Percentiles rank a stretch among this genome's conserved stretches.
Conservation (phyloP, 2,797 vertebrate genomes). For the Mormyrops attenuatus region DNA sequence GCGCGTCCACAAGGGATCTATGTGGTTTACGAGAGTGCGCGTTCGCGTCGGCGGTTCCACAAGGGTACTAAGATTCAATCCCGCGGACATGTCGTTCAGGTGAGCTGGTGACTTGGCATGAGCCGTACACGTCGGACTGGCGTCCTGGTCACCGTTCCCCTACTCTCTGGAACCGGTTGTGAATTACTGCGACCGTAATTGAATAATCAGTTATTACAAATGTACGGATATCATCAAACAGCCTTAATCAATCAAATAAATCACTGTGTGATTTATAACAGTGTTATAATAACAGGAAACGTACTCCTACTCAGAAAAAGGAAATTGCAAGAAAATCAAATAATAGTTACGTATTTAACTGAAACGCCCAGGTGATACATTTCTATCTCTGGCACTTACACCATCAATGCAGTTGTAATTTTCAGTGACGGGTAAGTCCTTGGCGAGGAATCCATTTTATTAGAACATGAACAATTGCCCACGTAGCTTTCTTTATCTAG, state of each 20-base stretch:
- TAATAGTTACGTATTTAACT: background rate
- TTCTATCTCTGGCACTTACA: background rate
- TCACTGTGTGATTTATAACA: background rate
- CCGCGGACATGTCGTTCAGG: background rate
- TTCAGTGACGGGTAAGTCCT: background rate
- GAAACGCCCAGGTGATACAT: background rate
- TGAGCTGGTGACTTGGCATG: background rate
- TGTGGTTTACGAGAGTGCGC: background rate
- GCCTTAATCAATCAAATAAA: background rate
- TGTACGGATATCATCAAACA: background rate
- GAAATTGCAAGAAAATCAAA: background rate
- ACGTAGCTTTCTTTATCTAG: conserved; percentile 15
- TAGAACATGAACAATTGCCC: conserved; percentile 20
- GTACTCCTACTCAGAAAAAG: background rate
- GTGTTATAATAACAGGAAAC: background rate
- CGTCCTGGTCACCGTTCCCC: background rate
- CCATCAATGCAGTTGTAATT: background rate
- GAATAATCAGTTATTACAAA: background rate
- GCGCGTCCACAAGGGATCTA: too few species aligned
- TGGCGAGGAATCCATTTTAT: conserved; percentile 14
- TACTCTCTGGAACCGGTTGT: background rate
- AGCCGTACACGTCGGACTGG: background rate
- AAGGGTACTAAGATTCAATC: background rate
- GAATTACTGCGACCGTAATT: background rate
- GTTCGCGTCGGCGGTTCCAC: background rate